Evolutionary conservation across 2,113 vertebrate genomes (phyloP).

Genomic region (Rhodinocichla rosea): DNA sequence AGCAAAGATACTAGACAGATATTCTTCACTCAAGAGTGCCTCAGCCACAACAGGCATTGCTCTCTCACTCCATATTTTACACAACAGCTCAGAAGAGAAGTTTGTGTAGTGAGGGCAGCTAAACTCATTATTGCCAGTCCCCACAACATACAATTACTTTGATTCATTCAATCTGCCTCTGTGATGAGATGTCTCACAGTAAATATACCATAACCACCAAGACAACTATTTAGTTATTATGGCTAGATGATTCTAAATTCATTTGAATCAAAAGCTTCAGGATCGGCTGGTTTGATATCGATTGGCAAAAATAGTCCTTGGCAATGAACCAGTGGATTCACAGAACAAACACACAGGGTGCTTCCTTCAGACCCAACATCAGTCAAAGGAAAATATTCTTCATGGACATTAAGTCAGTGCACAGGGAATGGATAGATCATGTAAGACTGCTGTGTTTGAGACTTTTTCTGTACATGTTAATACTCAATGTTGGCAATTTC

Average conservation of each 20-base stretch:
- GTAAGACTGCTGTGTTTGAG: no score
- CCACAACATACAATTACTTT: neutral
- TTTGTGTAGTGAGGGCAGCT: neutral
- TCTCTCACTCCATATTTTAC: neutral
- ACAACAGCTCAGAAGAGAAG: neutral
- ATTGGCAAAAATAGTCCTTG: neutral
- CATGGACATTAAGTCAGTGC: neutral
- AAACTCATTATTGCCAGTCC: neutral
- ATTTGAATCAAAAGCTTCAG: slow-evolving; percentile 20
- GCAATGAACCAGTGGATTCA: neutral
- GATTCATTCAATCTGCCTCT: neutral
- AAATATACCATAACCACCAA: neutral
- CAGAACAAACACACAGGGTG: neutral
- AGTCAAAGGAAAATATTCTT: neutral
- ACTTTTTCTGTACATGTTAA: no score
- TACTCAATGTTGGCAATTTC: no score
- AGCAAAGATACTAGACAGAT: neutral
- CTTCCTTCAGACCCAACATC: neutral
- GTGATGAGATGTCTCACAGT: neutral
- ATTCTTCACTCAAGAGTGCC: neutral
- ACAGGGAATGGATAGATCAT: neutral
- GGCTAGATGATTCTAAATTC: neutral
- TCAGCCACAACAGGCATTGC: neutral
- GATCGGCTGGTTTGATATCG: neutral
- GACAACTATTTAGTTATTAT: slow-evolving; percentile 27